phyloP scores from a whole-genome alignment of 2,797 vertebrate genomes.

The Bovichtus variegatus region DNA sequence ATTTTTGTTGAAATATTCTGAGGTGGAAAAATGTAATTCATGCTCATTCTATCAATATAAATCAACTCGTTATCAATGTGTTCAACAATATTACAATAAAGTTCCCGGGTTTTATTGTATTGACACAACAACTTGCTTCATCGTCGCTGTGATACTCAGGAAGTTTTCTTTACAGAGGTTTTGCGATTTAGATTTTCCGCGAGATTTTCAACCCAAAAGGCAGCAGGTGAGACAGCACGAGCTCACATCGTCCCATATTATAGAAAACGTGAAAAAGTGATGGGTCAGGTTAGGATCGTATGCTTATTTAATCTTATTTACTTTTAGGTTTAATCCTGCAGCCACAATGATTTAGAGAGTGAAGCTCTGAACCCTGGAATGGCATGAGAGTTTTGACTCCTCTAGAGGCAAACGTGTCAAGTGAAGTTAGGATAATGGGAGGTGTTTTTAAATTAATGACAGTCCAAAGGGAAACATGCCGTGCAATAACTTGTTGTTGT shows the following conservation, averaged over 20 bases:
- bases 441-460: conserved; percentile 19
- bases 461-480: conserved; percentile 6
- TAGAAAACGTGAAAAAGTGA: neutral
- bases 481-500: neutral
- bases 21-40: neutral
- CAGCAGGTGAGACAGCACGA: no score
- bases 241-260: no score
- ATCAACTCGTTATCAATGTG: neutral
- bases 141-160: no score
- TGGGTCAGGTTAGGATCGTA: neutral
- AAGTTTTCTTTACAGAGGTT: no score
- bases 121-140: no score
- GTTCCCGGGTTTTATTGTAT: neutral
- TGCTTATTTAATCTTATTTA: conserved; percentile 14
- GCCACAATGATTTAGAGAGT: conserved; percentile 29
- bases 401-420: conserved; percentile 8
- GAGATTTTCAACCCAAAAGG: no score
- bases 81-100: neutral
- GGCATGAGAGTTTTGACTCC: neutral
- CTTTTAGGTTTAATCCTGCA: conserved; percentile 13
- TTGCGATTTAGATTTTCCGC: no score
- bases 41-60: neutral
- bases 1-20: neutral
- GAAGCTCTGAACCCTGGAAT: conserved; percentile 4
- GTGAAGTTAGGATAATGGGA: conserved; percentile 17